These are phyloP conservation scores for Chloebia gouldiae DNA, from an alignment of 2,113 vertebrate genomes.

Conservation along the genomic window DNA sequence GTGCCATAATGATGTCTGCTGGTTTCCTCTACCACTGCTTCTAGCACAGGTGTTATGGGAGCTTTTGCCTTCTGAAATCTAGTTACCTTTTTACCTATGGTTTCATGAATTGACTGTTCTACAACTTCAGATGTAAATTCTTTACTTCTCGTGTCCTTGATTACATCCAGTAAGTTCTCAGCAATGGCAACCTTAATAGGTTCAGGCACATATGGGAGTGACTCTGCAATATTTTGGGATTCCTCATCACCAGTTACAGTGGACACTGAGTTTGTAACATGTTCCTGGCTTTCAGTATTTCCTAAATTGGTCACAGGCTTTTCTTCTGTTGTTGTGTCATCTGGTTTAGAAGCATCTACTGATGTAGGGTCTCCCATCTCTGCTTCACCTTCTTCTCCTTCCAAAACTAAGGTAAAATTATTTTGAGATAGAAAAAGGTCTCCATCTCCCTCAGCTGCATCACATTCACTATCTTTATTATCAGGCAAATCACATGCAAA, in stretches of 20 bases:
- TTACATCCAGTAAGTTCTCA: slow-evolving; percentile 74
- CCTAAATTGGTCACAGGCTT: background rate
- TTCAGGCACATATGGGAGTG: slow-evolving; percentile 75
- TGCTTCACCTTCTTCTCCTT: slow-evolving; percentile 80
- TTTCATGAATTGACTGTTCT: slow-evolving; percentile 64
- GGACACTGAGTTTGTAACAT: slow-evolving; percentile 26
- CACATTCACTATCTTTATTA: slow-evolving; percentile 64
- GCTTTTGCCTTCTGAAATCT: slow-evolving; percentile 22
- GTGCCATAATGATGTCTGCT: background rate
- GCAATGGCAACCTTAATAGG: slow-evolving; percentile 73
- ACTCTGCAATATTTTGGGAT: slow-evolving; percentile 57
- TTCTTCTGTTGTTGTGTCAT: background rate
- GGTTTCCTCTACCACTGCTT: slow-evolving; percentile 24
- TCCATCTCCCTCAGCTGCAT: slow-evolving; percentile 66
- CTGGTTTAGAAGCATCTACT: background rate
- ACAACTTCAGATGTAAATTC: slow-evolving; percentile 66
- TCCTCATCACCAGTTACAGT: slow-evolving; percentile 61
- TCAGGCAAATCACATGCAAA: slow-evolving; percentile 67
- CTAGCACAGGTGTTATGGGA: slow-evolving; percentile 1
- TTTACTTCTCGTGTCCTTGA: slow-evolving; percentile 78
- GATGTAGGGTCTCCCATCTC: slow-evolving; percentile 36
- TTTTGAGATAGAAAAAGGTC: slow-evolving; percentile 69
- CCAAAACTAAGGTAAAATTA: slow-evolving; percentile 87
- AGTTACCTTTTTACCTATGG: slow-evolving; percentile 47
- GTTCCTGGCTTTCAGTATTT: background rate